Percentiles rank a stretch among this genome's conserved stretches.
These are phyloP conservation scores for Streptopelia turtur DNA, from an alignment of 2,797 vertebrate species.

Conservation along the genomic window DNA sequence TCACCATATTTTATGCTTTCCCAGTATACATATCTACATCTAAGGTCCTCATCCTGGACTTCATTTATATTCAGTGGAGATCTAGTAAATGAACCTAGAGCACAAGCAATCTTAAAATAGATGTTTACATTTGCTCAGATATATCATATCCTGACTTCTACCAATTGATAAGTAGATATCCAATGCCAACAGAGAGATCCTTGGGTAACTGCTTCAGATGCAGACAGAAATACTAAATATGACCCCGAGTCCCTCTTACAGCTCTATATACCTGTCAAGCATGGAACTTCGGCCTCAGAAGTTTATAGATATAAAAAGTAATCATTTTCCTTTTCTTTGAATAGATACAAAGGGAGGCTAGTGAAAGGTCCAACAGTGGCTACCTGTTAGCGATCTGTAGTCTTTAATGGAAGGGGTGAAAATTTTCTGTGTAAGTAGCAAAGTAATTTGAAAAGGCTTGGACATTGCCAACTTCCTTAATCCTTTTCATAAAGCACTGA, in stretches of 20 bases:
- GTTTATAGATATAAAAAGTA: background rate
- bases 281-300: background rate
- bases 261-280: background rate
- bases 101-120: background rate
- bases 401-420: background rate
- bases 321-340: background rate
- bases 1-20: background rate
- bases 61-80: background rate
- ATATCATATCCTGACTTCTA: background rate
- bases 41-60: background rate
- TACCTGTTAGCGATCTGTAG: background rate
- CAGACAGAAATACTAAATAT: background rate
- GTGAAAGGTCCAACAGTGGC: background rate
- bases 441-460: background rate
- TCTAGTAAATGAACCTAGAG: background rate
- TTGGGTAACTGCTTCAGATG: background rate
- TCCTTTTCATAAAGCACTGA: background rate
- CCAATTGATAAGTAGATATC: background rate
- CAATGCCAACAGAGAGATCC: background rate
- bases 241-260: background rate
- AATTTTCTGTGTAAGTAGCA: background rate
- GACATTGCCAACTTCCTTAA: background rate
- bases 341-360: background rate
- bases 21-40: background rate
- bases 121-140: background rate